Evolutionary conservation across 2,888 invertebrate genomes (phyloP).

Genomic region (Muschampia plurimacula): DNA sequence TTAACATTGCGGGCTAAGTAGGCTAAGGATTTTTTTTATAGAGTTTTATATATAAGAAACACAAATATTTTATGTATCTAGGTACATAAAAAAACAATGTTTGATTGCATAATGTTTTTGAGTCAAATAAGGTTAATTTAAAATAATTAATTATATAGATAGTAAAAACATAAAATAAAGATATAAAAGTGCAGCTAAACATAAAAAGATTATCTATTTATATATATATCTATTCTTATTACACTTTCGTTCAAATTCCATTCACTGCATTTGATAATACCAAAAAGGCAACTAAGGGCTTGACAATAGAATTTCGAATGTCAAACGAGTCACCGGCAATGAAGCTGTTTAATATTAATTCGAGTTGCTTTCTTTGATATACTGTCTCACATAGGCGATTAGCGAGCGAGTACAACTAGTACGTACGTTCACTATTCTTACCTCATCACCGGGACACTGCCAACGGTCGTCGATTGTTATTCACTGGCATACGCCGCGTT

Average conservation of each 20-base stretch:
- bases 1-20: too few relatives aligned
- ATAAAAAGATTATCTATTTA: not conserved
- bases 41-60: too few relatives aligned
- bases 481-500: constrained; percentile 65
- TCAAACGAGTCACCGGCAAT: constrained; percentile 20
- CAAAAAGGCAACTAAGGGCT: constrained; percentile 2
- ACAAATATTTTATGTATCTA: too few relatives aligned
- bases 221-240: too few relatives aligned
- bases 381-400: constrained; percentile 38
- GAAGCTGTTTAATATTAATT: constrained; percentile 34
- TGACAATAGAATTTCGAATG: constrained; percentile 14
- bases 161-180: not conserved
- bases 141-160: not conserved
- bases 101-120: too few relatives aligned
- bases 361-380: constrained; percentile 36
- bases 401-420: constrained; percentile 28
- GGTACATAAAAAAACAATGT: too few relatives aligned
- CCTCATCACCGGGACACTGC: constrained; percentile 66
- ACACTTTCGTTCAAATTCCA: constrained; percentile 11
- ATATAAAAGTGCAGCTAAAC: not conserved
- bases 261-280: constrained; percentile 11
- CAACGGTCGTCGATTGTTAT: constrained; percentile 75
- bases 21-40: too few relatives aligned
- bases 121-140: not conserved
- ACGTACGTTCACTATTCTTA: constrained; percentile 20